Conservation (phyloP, 2,797 vertebrate genomes). For the Artibeus lituratus region DNA sequence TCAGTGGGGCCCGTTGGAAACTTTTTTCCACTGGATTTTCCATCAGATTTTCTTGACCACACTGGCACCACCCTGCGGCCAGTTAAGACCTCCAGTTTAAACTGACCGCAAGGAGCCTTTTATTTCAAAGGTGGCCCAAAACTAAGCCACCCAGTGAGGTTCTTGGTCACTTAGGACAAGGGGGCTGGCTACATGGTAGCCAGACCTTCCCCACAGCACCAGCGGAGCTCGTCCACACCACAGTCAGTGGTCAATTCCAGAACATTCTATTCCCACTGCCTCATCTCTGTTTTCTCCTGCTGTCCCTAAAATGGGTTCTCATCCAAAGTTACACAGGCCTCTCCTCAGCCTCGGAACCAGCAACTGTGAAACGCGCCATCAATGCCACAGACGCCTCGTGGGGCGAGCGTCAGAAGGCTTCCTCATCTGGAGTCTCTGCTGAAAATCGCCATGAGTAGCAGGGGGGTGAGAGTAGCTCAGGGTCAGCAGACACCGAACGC, state of each 20-base stretch:
- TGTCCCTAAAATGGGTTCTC: not conserved
- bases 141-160: not conserved
- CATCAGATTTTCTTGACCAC: not conserved
- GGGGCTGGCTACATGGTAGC: not conserved
- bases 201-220: not conserved
- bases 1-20: not conserved
- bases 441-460: not conserved
- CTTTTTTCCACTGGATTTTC: not conserved
- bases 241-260: not conserved
- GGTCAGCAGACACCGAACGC: not conserved
- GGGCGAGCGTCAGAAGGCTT: not conserved
- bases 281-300: not conserved
- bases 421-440: not conserved
- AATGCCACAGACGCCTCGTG: not conserved
- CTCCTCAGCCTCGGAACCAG: fast-evolving
- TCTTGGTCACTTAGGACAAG: not conserved
- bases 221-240: not conserved
- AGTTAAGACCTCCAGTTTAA: not conserved
- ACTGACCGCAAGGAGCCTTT: not conserved
- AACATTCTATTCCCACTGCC: not conserved
- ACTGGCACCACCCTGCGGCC: not conserved
- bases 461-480: not conserved
- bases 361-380: not conserved
- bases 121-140: not conserved
- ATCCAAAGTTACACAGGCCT: not conserved